Conservation (phyloP, 2,888 invertebrate species). For the Meghimatium bilineatum region DNA sequence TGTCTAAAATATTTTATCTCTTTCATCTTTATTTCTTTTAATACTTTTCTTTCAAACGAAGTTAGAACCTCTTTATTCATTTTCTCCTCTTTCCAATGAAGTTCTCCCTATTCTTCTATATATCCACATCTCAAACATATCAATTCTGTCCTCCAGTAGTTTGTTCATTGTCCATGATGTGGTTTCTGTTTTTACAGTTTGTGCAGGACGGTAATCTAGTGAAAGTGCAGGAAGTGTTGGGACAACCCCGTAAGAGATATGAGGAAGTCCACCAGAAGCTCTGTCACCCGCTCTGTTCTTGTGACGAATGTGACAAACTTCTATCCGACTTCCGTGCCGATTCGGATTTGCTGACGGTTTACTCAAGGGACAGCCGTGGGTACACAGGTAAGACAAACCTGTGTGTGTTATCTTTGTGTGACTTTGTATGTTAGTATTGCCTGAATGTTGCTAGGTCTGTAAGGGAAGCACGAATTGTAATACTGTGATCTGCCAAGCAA, state of each 20-base stretch:
- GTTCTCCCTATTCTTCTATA: too few relatives aligned
- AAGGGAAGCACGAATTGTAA: too few relatives aligned
- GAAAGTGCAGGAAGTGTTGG: conserved; percentile 62
- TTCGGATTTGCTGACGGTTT: conserved; percentile 66
- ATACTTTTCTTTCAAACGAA: too few relatives aligned
- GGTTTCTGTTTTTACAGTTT: conserved; percentile 57
- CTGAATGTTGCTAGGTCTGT: too few relatives aligned
- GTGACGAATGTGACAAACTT: conserved; percentile 83
- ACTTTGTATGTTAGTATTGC: too few relatives aligned
- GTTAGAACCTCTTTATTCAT: too few relatives aligned
- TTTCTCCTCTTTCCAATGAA: too few relatives aligned
- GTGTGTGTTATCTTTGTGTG: not conserved
- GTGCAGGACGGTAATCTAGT: conserved; percentile 68
- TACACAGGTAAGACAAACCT: conserved; percentile 66
- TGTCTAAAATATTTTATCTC: too few relatives aligned
- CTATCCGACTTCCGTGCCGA: conserved; percentile 59
- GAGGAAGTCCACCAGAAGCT: conserved; percentile 76
- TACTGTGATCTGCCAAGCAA: too few relatives aligned
- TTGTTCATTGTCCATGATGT: not conserved
- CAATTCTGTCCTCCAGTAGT: too few relatives aligned
- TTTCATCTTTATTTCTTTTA: too few relatives aligned
- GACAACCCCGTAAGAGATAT: conserved; percentile 52
- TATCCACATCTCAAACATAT: too few relatives aligned
- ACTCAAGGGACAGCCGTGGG: conserved; percentile 72
- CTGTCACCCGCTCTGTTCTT: conserved; percentile 89